Evolutionary conservation across 1,140 invertebrate genomes (phyloP).

Genomic region (Dendroctonus valens): DNA sequence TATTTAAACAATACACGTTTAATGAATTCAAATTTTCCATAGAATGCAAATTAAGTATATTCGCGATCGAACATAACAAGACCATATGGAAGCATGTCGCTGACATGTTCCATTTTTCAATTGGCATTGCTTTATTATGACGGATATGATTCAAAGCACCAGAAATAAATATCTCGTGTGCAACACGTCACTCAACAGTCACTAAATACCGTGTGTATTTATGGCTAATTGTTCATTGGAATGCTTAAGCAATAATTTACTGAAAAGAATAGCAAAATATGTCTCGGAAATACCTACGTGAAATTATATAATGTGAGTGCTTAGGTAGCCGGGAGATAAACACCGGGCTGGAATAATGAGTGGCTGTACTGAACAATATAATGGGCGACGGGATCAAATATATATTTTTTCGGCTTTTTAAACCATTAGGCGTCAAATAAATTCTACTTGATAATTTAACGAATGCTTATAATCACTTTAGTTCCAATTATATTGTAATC

Average conservation of each 20-base stretch:
- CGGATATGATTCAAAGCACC: conserved; percentile 20
- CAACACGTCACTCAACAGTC: conserved; percentile 6
- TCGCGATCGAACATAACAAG: conserved; percentile 2
- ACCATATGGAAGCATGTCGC: conserved; percentile 13
- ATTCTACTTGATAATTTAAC: too few relatives aligned
- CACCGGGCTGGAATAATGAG: background rate
- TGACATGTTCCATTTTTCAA: conserved; percentile 5
- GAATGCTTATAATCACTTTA: too few relatives aligned
- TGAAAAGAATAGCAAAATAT: background rate
- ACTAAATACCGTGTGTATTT: conserved; percentile 1
- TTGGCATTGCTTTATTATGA: conserved; percentile 9
- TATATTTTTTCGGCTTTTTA: too few relatives aligned
- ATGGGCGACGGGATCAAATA: too few relatives aligned
- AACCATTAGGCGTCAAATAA: too few relatives aligned
- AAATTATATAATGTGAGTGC: background rate
- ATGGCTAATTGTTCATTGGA: conserved; percentile 9
- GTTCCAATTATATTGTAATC: too few relatives aligned
- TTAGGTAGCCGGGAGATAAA: background rate
- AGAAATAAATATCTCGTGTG: conserved; percentile 1
- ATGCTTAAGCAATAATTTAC: conserved; percentile 8
- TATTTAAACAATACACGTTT: background rate
- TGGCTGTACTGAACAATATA: too few relatives aligned
- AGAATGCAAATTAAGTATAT: background rate
- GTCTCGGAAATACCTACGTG: background rate
- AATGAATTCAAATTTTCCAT: conserved; percentile 3